A percentile compares a stretch with the other conserved stretches of the same genome.
Evolutionary conservation across 2,113 vertebrate species (phyloP).

Genomic region (Anhinga rufa): DNA sequence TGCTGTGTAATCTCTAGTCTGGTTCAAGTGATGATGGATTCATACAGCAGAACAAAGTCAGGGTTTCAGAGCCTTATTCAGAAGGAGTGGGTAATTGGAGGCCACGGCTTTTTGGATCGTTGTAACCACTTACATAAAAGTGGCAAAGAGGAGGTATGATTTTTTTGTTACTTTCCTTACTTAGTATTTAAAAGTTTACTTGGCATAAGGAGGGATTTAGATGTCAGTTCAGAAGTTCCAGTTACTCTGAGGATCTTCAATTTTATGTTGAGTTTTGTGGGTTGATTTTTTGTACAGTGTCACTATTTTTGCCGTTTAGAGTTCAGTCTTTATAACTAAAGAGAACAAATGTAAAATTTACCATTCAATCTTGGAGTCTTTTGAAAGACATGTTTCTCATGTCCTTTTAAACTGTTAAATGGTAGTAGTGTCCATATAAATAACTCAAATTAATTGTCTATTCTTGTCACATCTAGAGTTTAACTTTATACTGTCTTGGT

Average conservation of each 20-base stretch:
- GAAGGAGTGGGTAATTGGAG: conserved; percentile 86
- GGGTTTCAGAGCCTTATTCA: conserved; percentile 89
- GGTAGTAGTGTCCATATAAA: not conserved
- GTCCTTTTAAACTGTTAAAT: not conserved
- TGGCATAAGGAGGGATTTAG: not conserved
- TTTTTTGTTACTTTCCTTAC: not conserved
- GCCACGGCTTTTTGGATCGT: conserved; percentile 83
- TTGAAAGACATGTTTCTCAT: not conserved
- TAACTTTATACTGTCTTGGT: not conserved
- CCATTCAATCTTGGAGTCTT: not conserved
- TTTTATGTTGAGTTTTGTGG: not conserved
- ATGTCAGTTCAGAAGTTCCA: not conserved
- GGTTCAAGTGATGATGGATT: conserved; percentile 89
- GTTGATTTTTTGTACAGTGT: not conserved
- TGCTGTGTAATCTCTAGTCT: conserved; percentile 84
- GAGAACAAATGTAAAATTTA: not conserved
- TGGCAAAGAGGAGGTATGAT: conserved; percentile 80
- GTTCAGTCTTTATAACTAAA: not conserved
- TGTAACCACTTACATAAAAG: conserved; percentile 83
- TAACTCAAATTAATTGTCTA: not conserved
- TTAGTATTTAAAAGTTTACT: not conserved
- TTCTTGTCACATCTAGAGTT: not conserved
- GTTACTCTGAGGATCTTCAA: not conserved
- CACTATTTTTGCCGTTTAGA: not conserved
- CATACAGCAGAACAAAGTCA: conserved; percentile 77